phyloP scores from a whole-genome alignment of 2,888 invertebrate species.

The Atrina japonica region DNA sequence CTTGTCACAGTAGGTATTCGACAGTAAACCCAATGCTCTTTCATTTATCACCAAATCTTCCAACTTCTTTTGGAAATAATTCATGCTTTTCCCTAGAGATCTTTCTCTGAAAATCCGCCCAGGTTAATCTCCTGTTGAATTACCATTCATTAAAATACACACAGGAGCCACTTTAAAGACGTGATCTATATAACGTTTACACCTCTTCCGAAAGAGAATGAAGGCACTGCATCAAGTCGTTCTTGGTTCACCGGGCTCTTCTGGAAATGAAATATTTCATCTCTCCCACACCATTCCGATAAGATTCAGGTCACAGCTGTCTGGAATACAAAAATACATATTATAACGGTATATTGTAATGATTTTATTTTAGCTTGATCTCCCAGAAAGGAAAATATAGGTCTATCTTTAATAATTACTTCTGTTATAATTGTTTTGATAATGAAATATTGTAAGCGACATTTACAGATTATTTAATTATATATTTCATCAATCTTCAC shows the following conservation, averaged over 20 bases:
- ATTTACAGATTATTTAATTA: no score
- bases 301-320: slow-evolving; percentile 43
- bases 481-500: no score
- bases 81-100: slow-evolving; percentile 36
- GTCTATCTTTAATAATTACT: no score
- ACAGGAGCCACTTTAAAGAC: slow-evolving; percentile 44
- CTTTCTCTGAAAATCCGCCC: slow-evolving; percentile 31
- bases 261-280: slow-evolving; percentile 29
- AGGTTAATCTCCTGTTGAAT: slow-evolving; percentile 38
- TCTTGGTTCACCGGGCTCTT: slow-evolving; percentile 21
- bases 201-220: slow-evolving; percentile 24
- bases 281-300: slow-evolving; percentile 46
- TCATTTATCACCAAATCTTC: no score
- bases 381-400: no score
- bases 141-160: slow-evolving; percentile 30
- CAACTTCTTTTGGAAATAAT: no score
- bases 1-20: no score
- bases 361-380: no score
- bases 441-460: no score
- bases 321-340: slow-evolving; percentile 11
- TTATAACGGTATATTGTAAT: no score
- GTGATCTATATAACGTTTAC: slow-evolving; percentile 45
- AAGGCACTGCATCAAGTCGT: slow-evolving; percentile 16
- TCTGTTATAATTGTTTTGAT: no score
- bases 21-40: no score